Conservation (phyloP, 2,113 vertebrate species). For the Bos indicus region DNA sequence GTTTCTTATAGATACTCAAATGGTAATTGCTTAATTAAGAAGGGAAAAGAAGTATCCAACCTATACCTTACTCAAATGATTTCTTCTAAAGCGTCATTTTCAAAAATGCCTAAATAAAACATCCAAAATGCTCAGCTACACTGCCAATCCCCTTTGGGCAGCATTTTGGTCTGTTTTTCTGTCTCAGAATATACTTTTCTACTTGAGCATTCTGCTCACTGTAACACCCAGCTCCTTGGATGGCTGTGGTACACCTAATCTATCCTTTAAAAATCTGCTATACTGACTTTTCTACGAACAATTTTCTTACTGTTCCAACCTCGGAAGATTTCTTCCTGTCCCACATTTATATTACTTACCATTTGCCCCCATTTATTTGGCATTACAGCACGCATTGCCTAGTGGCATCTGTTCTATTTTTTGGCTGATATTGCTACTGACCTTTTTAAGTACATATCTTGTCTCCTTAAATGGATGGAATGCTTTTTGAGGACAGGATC, state of each 20-base stretch:
- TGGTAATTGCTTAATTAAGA: not conserved
- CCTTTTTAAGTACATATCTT: conserved; percentile 62
- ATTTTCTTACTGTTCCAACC: not conserved
- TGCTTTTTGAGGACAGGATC: conserved; percentile 64
- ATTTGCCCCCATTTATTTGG: conserved; percentile 38
- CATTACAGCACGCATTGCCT: conserved; percentile 45
- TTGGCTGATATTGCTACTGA: conserved; percentile 52
- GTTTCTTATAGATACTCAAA: not conserved
- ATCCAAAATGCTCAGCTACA: not conserved
- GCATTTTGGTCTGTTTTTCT: not conserved
- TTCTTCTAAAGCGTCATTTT: not conserved
- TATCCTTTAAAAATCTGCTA: not conserved
- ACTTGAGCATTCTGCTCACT: not conserved
- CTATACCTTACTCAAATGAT: not conserved
- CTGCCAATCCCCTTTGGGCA: not conserved
- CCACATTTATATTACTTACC: conserved; percentile 56
- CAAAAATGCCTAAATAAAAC: not conserved
- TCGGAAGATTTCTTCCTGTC: not conserved
- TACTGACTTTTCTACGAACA: not conserved
- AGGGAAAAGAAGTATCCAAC: not conserved
- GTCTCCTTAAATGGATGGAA: conserved; percentile 65
- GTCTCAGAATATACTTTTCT: not conserved
- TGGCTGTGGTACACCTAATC: not conserved
- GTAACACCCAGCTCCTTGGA: not conserved
- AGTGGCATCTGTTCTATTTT: conserved; percentile 73